phyloP scores from a whole-genome alignment of 2,888 invertebrate genomes.

The Dendrolimus pini region DNA sequence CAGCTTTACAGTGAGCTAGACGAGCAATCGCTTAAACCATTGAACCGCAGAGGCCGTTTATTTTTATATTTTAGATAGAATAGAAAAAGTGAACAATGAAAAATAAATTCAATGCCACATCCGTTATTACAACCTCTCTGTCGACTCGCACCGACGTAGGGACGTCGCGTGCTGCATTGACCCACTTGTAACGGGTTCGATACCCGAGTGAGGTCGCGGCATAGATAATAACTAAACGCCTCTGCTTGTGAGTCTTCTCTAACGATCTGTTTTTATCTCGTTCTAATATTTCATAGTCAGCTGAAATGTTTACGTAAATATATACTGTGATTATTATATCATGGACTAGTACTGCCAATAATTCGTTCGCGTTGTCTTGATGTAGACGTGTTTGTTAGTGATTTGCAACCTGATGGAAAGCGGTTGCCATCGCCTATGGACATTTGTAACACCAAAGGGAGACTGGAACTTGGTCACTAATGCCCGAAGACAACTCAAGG shows the following conservation, averaged over 20 bases:
- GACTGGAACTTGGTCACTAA: too few species aligned
- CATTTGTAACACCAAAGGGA: too few species aligned
- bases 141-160: constrained; percentile 31
- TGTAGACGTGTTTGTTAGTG: too few species aligned
- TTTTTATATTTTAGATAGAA: too few species aligned
- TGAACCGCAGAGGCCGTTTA: too few species aligned
- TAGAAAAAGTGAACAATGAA: constrained; percentile 17
- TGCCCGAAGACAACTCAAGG: too few species aligned
- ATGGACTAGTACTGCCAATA: too few species aligned
- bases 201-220: constrained; percentile 61
- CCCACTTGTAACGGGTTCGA: constrained; percentile 64
- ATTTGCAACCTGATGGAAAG: too few species aligned
- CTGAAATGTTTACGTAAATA: not conserved
- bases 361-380: too few species aligned
- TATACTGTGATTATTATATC: not conserved
- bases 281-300: not conserved
- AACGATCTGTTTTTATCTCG: constrained; percentile 10
- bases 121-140: constrained; percentile 11
- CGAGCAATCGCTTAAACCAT: too few species aligned
- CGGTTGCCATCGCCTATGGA: too few species aligned
- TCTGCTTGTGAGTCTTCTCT: constrained; percentile 41
- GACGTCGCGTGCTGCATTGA: constrained; percentile 63
- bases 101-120: constrained; percentile 24
- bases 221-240: constrained; percentile 51
- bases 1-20: too few species aligned